These are phyloP conservation scores for Psittacus erithacus DNA, from an alignment of 2,113 vertebrate genomes.

Conservation along the genomic window DNA sequence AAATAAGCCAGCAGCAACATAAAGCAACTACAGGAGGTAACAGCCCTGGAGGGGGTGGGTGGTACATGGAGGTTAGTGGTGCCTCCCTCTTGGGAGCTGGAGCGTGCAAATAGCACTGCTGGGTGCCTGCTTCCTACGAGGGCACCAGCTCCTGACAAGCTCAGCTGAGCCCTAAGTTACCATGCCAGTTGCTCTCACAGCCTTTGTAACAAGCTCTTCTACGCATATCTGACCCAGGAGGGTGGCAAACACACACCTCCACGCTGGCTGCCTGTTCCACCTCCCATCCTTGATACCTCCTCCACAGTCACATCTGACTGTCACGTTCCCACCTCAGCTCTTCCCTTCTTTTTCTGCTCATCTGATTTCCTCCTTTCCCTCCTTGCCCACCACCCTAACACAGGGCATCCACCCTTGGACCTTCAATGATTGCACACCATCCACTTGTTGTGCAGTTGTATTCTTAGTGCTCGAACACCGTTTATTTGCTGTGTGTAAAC, in stretches of 20 bases:
- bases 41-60: background rate
- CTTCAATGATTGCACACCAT: background rate
- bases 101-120: background rate
- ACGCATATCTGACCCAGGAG: background rate
- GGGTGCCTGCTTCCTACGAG: background rate
- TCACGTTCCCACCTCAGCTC: slow-evolving; percentile 4
- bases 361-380: background rate
- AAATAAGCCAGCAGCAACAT: slow-evolving; percentile 8
- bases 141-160: background rate
- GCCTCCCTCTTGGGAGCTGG: background rate
- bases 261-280: background rate
- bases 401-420: background rate
- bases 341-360: background rate
- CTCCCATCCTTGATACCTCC: background rate
- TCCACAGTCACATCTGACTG: slow-evolving; percentile 38
- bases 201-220: background rate
- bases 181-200: background rate
- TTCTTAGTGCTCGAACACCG: background rate
- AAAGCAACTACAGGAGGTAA: slow-evolving; percentile 36
- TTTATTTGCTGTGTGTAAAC: background rate
- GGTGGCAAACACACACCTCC: background rate
- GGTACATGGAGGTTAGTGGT: background rate
- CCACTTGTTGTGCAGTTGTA: rapidly evolving
- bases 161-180: background rate
- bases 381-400: background rate